phyloP scores from a whole-genome alignment of 2,797 vertebrate species.

The Phalanger gymnotis region DNA sequence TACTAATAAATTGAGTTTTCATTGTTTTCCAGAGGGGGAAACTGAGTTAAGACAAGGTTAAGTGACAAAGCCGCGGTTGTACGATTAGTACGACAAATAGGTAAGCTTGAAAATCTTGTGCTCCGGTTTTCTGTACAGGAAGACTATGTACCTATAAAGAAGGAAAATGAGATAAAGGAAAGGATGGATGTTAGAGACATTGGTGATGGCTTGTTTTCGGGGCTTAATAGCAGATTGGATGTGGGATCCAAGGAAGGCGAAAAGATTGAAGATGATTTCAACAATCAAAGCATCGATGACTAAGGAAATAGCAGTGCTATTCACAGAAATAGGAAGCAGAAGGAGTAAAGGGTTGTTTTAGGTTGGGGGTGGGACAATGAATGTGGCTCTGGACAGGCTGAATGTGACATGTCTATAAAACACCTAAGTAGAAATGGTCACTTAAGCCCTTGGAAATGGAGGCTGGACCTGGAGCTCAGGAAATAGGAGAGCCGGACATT shows the following conservation, averaged over 20 bases:
- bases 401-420: background rate
- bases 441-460: background rate
- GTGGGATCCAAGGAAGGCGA: background rate
- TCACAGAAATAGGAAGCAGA: background rate
- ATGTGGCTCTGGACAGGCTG: background rate
- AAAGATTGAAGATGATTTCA: background rate
- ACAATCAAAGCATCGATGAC: background rate
- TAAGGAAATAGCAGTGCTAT: background rate
- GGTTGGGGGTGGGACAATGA: background rate
- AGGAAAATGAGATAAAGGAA: background rate
- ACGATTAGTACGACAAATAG: background rate
- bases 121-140: slow-evolving; percentile 7
- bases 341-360: background rate
- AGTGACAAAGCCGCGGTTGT: slow-evolving; percentile 28
- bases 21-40: slow-evolving; percentile 41
- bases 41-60: slow-evolving; percentile 1
- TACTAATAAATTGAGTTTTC: slow-evolving; percentile 46
- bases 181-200: background rate
- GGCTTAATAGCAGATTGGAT: background rate
- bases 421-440: background rate
- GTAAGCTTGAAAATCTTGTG: slow-evolving; percentile 31
- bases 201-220: background rate
- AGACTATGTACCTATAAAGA: slow-evolving; percentile 34
- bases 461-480: background rate
- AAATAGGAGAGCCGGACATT: background rate